These are phyloP conservation scores for Sinotaia quadrata DNA, from an alignment of 2,888 invertebrate genomes.

Conservation along the genomic window DNA sequence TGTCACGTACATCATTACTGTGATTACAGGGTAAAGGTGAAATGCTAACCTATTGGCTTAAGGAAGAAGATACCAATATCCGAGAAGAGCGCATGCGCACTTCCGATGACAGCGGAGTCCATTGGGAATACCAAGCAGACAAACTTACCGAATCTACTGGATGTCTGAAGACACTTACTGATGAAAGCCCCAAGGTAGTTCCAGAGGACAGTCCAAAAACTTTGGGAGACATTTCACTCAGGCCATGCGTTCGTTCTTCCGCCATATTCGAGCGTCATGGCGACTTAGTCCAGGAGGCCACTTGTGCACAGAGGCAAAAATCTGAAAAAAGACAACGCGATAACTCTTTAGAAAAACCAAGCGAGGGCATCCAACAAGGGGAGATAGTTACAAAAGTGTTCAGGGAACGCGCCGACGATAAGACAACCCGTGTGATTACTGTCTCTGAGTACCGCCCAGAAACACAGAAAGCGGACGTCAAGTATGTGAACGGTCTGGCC, in stretches of 20 bases:
- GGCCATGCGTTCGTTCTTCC: conserved; percentile 27
- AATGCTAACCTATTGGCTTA: conserved; percentile 68
- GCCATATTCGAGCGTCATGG: not conserved
- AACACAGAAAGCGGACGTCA: not conserved
- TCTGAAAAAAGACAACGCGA: not conserved
- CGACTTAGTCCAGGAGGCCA: not conserved
- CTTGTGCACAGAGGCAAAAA: not conserved
- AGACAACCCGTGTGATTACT: not conserved
- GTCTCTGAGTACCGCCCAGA: not conserved
- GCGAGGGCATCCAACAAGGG: too few relatives aligned
- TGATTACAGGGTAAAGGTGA: conserved; percentile 67
- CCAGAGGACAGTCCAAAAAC: not conserved
- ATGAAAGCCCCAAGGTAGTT: not conserved
- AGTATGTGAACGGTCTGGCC: not conserved
- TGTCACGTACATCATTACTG: conserved; percentile 5
- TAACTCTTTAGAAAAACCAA: too few relatives aligned
- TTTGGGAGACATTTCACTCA: conserved; percentile 8
- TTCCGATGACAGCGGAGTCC: conserved; percentile 36
- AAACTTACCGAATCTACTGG: conserved; percentile 2
- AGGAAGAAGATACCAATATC: conserved; percentile 31
- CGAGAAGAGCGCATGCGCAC: conserved; percentile 29
- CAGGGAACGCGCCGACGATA: not conserved
- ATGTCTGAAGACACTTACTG: not conserved
- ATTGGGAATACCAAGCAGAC: conserved; percentile 27
- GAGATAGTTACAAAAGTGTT: too few relatives aligned